These are phyloP conservation scores for Chlorops oryzae DNA, from an alignment of 1,140 invertebrate genomes.

Conservation along the genomic window DNA sequence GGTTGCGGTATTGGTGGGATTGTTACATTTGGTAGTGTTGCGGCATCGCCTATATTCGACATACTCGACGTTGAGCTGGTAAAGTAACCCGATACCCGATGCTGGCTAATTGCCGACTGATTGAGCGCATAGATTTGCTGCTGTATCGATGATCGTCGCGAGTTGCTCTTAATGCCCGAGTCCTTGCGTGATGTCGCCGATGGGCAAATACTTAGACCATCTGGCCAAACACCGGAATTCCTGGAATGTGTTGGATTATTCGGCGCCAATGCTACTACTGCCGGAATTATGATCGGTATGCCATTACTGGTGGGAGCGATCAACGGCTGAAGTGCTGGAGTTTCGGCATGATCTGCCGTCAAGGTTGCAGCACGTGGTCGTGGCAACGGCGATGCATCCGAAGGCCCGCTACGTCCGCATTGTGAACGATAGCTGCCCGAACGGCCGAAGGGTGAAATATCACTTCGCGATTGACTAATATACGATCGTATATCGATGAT, in stretches of 20 bases:
- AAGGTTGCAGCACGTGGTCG: constrained; percentile 56
- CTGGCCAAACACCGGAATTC: constrained; percentile 49
- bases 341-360: constrained; percentile 9
- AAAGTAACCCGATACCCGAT: constrained; percentile 80
- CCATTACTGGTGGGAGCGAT: background rate
- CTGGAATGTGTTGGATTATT: constrained; percentile 25
- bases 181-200: constrained; percentile 79
- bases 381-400: constrained; percentile 49
- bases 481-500: constrained; percentile 62
- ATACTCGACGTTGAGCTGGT: constrained; percentile 68
- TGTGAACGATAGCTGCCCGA: constrained; percentile 60
- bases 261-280: background rate
- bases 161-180: constrained; percentile 78
- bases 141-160: constrained; percentile 75
- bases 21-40: constrained; percentile 14
- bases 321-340: background rate
- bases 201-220: constrained; percentile 63
- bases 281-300: constrained; percentile 4
- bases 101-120: constrained; percentile 67
- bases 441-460: constrained; percentile 57
- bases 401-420: constrained; percentile 50
- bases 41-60: constrained; percentile 44
- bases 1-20: constrained; percentile 15
- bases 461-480: constrained; percentile 61
- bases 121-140: constrained; percentile 60